Conservation (phyloP, 2,113 vertebrate species). For the Mesembrinibis cayennensis region DNA sequence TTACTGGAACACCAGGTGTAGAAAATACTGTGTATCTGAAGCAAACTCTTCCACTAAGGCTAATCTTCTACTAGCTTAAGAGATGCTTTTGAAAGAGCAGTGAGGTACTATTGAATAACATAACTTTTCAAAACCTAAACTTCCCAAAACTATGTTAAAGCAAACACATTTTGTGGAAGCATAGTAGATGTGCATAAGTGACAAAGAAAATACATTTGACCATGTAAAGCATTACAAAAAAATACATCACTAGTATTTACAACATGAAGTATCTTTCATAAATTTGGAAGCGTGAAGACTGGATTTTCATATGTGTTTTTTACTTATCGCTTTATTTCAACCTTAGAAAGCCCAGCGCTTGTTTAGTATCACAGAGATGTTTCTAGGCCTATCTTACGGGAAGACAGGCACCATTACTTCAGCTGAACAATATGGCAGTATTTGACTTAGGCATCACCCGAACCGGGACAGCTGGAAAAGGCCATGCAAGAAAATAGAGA, state of each 20-base stretch:
- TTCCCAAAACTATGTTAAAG: not conserved
- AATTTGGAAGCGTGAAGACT: not conserved
- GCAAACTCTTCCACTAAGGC: not conserved
- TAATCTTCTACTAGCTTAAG: not conserved
- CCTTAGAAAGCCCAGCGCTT: not conserved
- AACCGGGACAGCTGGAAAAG: not conserved
- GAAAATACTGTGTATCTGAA: not conserved
- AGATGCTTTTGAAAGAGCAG: not conserved
- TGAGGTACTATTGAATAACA: not conserved
- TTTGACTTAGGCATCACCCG: not conserved
- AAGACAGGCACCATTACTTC: not conserved
- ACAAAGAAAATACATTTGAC: not conserved
- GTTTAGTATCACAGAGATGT: not conserved
- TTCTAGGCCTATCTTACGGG: not conserved
- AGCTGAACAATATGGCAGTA: constrained; percentile 11
- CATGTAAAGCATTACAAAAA: not conserved
- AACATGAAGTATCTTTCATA: not conserved
- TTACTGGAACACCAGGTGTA: not conserved
- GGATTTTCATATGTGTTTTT: not conserved
- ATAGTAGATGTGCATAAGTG: not conserved
- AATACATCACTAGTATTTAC: not conserved
- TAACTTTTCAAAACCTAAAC: not conserved
- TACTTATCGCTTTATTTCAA: not conserved
- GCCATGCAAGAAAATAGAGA: not conserved
- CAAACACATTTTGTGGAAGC: not conserved